phyloP scores from a whole-genome alignment of 2,113 vertebrate species.

The Erythrolamprus reginae region DNA sequence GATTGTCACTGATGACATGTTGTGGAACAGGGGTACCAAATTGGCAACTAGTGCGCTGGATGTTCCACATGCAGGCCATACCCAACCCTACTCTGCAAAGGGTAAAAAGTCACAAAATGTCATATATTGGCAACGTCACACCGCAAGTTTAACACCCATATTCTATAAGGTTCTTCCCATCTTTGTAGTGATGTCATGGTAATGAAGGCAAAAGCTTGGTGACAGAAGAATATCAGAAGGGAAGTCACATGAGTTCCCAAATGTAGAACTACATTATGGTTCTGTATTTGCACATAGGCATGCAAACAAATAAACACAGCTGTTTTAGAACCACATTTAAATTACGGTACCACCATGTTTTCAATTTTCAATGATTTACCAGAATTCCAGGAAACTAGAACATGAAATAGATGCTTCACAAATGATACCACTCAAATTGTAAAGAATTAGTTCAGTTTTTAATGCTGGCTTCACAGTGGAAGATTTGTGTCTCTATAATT shows the following conservation, averaged over 20 bases:
- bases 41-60: too few relatives aligned
- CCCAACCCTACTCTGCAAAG: too few relatives aligned
- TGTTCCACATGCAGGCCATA: too few relatives aligned
- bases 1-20: not conserved
- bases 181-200: not conserved
- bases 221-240: not conserved
- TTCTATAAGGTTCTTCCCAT: not conserved
- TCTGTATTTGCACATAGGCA: not conserved
- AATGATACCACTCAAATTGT: not conserved
- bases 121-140: too few relatives aligned
- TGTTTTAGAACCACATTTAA: not conserved
- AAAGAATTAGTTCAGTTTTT: not conserved
- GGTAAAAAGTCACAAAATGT: fast-evolving
- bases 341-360: not conserved
- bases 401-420: not conserved
- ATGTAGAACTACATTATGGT: not conserved
- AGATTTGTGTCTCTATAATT: not conserved
- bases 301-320: not conserved
- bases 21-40: not conserved
- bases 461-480: not conserved
- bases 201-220: not conserved
- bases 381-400: not conserved
- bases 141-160: not conserved
- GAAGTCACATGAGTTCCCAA: not conserved
- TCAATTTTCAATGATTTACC: not conserved